phyloP scores from a whole-genome alignment of 1,140 invertebrate genomes.

The Meloidogyne floridensis region DNA sequence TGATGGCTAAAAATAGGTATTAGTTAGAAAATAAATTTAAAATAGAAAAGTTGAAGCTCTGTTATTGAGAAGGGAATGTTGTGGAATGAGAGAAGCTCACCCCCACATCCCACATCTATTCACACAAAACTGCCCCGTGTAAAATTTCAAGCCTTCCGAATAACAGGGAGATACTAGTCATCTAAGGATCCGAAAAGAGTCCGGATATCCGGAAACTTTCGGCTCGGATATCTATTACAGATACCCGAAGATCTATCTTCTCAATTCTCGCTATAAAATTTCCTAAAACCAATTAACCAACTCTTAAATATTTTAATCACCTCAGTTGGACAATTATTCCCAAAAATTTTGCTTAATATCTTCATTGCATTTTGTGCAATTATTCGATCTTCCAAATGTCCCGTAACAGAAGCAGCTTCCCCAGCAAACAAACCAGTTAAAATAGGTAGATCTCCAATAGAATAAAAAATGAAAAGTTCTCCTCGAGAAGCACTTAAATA shows the following conservation, averaged over 20 bases:
- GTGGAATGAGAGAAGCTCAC: no score
- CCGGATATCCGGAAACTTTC: no score
- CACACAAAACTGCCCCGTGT: no score
- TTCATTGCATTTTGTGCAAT: slow-evolving; percentile 37
- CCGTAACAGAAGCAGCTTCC: slow-evolving; percentile 30
- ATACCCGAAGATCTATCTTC: no score
- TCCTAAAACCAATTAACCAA: not conserved
- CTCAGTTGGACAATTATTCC: slow-evolving; percentile 38
- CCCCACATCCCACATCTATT: no score
- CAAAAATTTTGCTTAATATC: slow-evolving; percentile 39
- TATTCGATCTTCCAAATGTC: slow-evolving; percentile 26
- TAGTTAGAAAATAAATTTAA: not conserved
- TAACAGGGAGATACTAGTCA: no score
- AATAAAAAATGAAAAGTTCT: slow-evolving; percentile 46
- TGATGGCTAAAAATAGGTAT: slow-evolving; percentile 29
- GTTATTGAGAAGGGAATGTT: no score
- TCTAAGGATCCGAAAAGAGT: no score
- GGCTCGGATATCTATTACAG: no score
- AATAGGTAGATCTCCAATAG: slow-evolving; percentile 39
- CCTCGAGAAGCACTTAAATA: slow-evolving; percentile 35
- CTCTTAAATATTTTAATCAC: slow-evolving; percentile 29
- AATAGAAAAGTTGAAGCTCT: no score
- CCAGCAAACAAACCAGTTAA: slow-evolving; percentile 41
- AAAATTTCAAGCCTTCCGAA: no score
- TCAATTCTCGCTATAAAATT: not conserved